A percentile compares a stretch with the other conserved stretches of the same genome.
These are phyloP conservation scores for Temnothorax nylanderi DNA, from an alignment of 1,140 invertebrate species.

Conservation along the genomic window DNA sequence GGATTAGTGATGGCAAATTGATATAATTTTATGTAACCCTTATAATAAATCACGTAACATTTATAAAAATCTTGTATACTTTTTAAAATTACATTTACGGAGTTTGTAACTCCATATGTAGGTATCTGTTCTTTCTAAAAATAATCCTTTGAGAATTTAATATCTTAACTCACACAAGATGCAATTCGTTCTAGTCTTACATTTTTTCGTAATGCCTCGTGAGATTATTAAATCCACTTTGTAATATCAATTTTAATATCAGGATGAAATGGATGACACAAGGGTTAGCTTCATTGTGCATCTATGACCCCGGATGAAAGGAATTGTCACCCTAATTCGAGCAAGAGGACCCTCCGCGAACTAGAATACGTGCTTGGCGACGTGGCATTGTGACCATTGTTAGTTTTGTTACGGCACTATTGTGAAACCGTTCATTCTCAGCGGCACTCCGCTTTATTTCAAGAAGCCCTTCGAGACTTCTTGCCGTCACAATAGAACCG, in stretches of 20 bases:
- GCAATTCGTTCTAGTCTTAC: not conserved
- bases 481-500: conserved; percentile 30
- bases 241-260: conserved; percentile 30
- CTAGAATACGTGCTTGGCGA: conserved; percentile 11
- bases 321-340: conserved; percentile 51
- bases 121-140: not conserved
- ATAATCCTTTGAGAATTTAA: not conserved
- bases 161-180: not conserved
- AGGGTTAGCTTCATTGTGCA: conserved; percentile 10
- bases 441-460: conserved; percentile 28
- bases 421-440: conserved; percentile 47
- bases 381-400: conserved; percentile 57
- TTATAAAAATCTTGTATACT: not conserved
- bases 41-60: not conserved
- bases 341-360: conserved; percentile 19
- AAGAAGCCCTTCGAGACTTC: not conserved
- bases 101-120: not conserved
- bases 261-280: not conserved
- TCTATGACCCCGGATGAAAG: conserved; percentile 28
- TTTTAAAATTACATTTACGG: not conserved
- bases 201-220: not conserved
- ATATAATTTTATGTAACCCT: too few relatives aligned
- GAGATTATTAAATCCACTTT: conserved; percentile 13
- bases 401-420: conserved; percentile 57
- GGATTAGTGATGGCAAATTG: not conserved